Percentiles rank a stretch among this genome's conserved stretches.
Conservation (phyloP, 2,113 vertebrate species). For the Anoura caudifer region DNA sequence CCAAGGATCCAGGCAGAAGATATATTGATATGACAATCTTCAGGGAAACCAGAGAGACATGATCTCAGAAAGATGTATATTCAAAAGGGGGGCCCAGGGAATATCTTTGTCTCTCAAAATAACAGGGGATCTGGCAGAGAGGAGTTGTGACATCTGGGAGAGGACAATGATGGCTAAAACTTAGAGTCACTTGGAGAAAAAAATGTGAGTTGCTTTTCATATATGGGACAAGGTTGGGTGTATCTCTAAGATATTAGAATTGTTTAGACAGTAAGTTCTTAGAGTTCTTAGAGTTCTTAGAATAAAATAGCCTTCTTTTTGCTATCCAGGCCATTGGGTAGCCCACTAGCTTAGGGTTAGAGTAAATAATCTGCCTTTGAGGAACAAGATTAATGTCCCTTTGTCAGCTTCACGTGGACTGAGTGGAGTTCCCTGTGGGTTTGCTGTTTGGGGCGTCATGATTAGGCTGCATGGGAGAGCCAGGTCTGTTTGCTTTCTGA, state of each 20-base stretch:
- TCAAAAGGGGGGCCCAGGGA: conserved; percentile 36
- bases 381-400: not conserved
- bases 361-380: not conserved
- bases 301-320: not conserved
- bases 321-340: not conserved
- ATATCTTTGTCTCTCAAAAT: conserved; percentile 57
- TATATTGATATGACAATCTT: conserved; percentile 50
- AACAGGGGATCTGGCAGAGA: conserved; percentile 41
- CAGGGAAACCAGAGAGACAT: conserved; percentile 26
- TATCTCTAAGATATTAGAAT: conserved; percentile 23
- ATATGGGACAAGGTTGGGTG: not conserved
- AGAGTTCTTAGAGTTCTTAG: not conserved
- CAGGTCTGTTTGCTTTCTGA: not conserved
- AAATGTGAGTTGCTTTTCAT: conserved; percentile 34
- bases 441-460: not conserved
- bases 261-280: not conserved
- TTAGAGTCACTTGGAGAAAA: conserved; percentile 29
- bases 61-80: conserved; percentile 31
- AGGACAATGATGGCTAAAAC: conserved; percentile 43
- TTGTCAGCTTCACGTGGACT: not conserved
- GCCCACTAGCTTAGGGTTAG: not conserved
- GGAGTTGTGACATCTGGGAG: conserved; percentile 41
- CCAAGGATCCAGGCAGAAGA: conserved; percentile 12
- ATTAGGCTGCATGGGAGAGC: not conserved
- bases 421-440: not conserved